Evolutionary conservation across 2,113 vertebrate genomes (phyloP), one percentile per base, ranked within the genome.

Genomic region (Rallus limicola): DNA sequence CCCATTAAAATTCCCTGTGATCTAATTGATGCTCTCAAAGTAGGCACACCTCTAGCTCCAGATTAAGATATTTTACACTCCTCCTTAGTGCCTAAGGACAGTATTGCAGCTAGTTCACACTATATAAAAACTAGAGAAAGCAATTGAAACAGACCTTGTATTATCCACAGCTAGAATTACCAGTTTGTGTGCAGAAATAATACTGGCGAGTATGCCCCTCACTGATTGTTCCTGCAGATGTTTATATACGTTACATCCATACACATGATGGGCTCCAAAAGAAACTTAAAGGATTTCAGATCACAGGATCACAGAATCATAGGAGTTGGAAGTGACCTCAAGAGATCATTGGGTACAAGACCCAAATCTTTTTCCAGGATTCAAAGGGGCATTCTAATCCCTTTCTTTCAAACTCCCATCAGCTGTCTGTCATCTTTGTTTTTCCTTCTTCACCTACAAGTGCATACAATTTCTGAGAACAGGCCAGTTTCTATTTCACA

Each of bases 391-490:
- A 34, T 29, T 52, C 3, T 68, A 84, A 72, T 38, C 6, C 10
- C 7, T 79, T n/a, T 78, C 59, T 81, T 71, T 71, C 34, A 72
- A 75, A 91, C 87, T 91, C 24, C 87, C 25, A 70, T 38, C 11
- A 3, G 1, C 13, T 56, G 2, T 75, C 84, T 48, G 2, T 2
- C 28, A 16, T 34, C 2, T 28, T 42, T 18, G 0, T 8, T 24
- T 38, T 14, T 21, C 48, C 20, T 10, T 6, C 9, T 74, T 72
- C 4, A 31, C 6, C 9, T 63, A 20, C 4, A 38, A 72, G 9
- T 33, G 2, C 5, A 10, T 9, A 59, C 5, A 68, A 33, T 91
- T 78, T 91, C n/a, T 79, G 16, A 11, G 25, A 36, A 59, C 25
- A 68, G 90, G 36, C 5, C 38, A 9, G 4, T 23, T n/a, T 65